Percentiles rank a stretch among this genome's conserved stretches.
Conservation (phyloP, 2,113 vertebrate species). For the Irena cyanogastra region DNA sequence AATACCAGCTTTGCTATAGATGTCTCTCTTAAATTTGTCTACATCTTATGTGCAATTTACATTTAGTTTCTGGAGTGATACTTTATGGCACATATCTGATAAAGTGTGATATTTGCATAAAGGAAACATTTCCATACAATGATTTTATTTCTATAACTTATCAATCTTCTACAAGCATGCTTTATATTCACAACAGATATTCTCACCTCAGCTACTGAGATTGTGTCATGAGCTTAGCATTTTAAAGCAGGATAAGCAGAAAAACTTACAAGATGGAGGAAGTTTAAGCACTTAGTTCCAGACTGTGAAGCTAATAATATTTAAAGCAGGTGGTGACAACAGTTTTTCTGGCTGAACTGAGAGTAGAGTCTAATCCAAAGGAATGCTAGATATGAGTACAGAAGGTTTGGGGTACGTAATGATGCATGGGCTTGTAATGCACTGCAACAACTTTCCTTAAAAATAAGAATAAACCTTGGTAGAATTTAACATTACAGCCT, state of each 20-base stretch:
- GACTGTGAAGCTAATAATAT: not conserved
- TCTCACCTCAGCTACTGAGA: not conserved
- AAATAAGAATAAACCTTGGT: not conserved
- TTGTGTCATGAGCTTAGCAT: not conserved
- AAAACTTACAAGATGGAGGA: not conserved
- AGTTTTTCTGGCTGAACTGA: not conserved
- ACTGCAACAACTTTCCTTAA: not conserved
- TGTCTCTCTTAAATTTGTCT: not conserved
- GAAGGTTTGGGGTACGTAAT: not conserved
- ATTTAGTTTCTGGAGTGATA: not conserved
- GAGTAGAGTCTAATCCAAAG: not conserved
- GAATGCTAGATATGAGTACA: not conserved
- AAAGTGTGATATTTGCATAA: not conserved
- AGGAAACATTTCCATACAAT: not conserved
- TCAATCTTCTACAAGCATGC: not conserved
- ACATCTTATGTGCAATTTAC: not conserved
- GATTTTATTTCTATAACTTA: not conserved
- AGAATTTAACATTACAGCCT: not conserved
- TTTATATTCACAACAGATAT: not conserved
- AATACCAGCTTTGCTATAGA: not conserved
- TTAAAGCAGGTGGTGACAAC: not conserved
- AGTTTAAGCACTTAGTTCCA: not conserved
- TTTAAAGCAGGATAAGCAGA: not conserved
- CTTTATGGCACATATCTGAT: not conserved
- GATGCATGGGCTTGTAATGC: not conserved